Evolutionary conservation across 2,888 invertebrate species (phyloP), one percentile per base, ranked within the genome.

Genomic region (Noctua fimbriata): DNA sequence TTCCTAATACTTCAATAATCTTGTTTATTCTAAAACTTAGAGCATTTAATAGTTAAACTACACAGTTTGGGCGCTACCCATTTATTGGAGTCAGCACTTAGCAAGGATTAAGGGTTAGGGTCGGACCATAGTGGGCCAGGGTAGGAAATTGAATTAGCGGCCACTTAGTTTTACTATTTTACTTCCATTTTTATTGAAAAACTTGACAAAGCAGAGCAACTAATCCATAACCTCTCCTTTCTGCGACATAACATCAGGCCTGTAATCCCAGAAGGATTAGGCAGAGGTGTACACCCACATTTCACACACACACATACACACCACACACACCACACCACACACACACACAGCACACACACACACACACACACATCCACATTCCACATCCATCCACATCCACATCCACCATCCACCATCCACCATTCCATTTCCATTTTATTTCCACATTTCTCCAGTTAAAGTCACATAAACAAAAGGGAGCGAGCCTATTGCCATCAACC

Each of bases 31-130:
- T 49, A 6, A 60, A 73, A 69, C 72, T 58, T 69, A 60, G 66
- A 73, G 71, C 52, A 83, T 86, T 83, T 21, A 63, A 79, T 76
- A 65, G 73, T 74, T 73, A 60, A 58, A 76, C 65, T 63, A 36
- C 55, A 67, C 79, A 63, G 76, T 82, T 72, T 58, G 49, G 69
- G 58, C 32, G 28, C 58, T 77, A 73, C 78, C 77, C 82, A 81
- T 77, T 84, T 84, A 84, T 79, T 82, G 77, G 63, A 82, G 80
- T 82, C 78, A 79, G 82, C 83, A 81, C 87, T 86, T 86, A 88
- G 79, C 78, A 41, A 71, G 77, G 70, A 78, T 87, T 85, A 82
- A 82, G 78, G 67, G 71, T 79, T 41, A 86, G 32, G 79, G 71
- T 58, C 10, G 4, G 2, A 24, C 18, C 49, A 7, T 44, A 32